Base-by-base conservation (phyloP, 2,888 invertebrate genomes). In the Drepanosiphum platanoidis region DNA sequence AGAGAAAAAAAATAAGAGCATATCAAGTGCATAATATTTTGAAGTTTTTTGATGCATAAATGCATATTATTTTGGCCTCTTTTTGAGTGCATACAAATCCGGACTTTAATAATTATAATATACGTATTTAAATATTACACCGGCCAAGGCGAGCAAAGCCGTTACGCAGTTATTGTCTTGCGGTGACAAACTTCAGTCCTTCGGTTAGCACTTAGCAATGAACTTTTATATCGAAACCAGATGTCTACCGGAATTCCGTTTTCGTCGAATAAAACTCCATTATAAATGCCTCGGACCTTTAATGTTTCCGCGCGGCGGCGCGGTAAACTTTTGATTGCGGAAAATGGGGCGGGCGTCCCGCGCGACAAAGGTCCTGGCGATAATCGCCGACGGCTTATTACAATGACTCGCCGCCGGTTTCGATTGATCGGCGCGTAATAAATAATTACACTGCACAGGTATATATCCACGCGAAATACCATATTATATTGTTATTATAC, bases 251-350 rank as follows among this genome's bases (percentile, higher is more conserved):
- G 8, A 70, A 71, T 71, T 71, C 1, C 42, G 42, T 42, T 70
- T 70, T 70, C 36, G 42, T 42, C 42, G n/a, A n/a, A 30, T 71
- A 71, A 71, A 32, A 18, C 13, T 7, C 0, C 34, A n/a, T 34
- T 74, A n/a, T n/a, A 52, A 74, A 74, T n/a, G 34, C 22, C 34
- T 74, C n/a, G 34, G 1, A 52, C 34, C 52, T 74, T 74, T 42
- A n/a, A n/a, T n/a, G 61, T 42, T 71, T 30, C 30, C 7, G 27
- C 42, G 27, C 15, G 36, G 27, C 27, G n/a, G 3, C n/a, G 30
- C 13, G 39, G 15, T 27, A 52, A 22, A 74, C 74, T 34, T 74
- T 22, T 52, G 34, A 74, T 74, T 52, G 34, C 27, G 30, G 0
- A 42, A 72, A 72, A 42, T 46, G 4, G n/a, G n/a, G 22, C 18